A percentile compares a stretch with the other conserved stretches of the same genome.
Conservation (phyloP, 1,140 invertebrate species). For the Heterodera carotae region DNA sequence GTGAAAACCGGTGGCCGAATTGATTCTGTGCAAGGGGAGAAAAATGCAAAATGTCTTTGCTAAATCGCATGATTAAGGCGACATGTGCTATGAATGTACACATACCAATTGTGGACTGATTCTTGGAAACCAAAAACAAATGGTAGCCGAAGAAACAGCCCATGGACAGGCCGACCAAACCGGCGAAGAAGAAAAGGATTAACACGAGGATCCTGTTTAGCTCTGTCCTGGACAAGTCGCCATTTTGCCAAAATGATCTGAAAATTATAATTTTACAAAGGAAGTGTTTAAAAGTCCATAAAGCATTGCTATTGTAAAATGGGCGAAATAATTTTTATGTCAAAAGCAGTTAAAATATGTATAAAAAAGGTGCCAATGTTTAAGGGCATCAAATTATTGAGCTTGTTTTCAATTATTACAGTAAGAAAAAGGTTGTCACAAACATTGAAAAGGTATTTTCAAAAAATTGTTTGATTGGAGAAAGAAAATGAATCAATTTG, state of each 20-base stretch:
- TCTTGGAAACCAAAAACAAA: constrained; percentile 41
- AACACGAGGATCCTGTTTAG: constrained; percentile 33
- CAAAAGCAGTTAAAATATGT: too few relatives aligned
- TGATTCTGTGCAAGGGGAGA: constrained; percentile 38
- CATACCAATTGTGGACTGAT: constrained; percentile 45
- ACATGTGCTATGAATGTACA: neutral
- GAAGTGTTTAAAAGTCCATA: neutral
- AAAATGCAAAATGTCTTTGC: neutral
- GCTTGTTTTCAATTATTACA: too few relatives aligned
- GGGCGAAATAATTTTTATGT: too few relatives aligned
- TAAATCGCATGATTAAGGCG: neutral
- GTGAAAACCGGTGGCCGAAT: constrained; percentile 46
- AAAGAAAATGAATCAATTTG: neutral
- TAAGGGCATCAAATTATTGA: too few relatives aligned
- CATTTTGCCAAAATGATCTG: constrained; percentile 28
- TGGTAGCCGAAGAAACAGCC: constrained; percentile 51
- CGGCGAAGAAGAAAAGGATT: constrained; percentile 46
- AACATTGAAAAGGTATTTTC: too few relatives aligned
- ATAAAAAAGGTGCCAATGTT: too few relatives aligned
- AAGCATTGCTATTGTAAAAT: neutral
- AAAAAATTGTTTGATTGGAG: neutral
- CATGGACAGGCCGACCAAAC: constrained; percentile 48
- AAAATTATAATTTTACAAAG: neutral
- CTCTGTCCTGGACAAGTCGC: constrained; percentile 18
- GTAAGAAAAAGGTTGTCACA: too few relatives aligned